Base-by-base conservation (phyloP, 2,797 vertebrate species). In the Intellagama lesueurii region DNA sequence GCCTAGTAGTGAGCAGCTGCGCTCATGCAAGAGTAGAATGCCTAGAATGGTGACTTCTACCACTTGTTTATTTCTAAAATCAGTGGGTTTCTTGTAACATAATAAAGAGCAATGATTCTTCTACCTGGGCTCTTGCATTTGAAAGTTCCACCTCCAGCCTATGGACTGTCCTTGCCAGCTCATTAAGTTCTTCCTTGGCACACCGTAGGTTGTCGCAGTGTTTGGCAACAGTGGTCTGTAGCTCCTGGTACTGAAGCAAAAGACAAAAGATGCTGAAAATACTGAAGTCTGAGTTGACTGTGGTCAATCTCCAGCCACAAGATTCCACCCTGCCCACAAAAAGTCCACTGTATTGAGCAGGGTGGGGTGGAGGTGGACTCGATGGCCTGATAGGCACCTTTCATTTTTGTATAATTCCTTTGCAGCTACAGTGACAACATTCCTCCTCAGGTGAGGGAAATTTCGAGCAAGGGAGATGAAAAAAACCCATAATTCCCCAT, bases 131-230 rank as follows among this genome's bases (percentile, higher is more conserved):
- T 95, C 97, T 98, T 60, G 97, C 94, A 0, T 96, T 94, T 83
- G 97, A 97, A 1, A 97, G 97, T 96, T 98, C 97, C 1, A 94
- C 97, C 94, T 98, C 96, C 91, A 98, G 94, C 1, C 97, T 96
- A 88, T 96, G 95, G 95, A 98, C 97, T 87, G 97, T 93, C 1
- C 97, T 96, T 93, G 96, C 97, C 80, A 98, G 92, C 83, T 98
- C 97, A 0, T 87, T 96, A 52, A 98, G 95, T 40, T 98, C 97
- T 17, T 93, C 96, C 93, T 98, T 98, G 87, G 95, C 94, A 0
- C 95, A 83, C 9, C 97, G 96, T 60, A 91, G 44, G 47, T 89
- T 88, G 32, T 87, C 90, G 66, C 77, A 85, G 72, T 91, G 66
- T 49, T 84, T 96, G 32, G 89, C 95, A 79, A 97, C 97, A 92